Conservation (phyloP, 2,113 vertebrate genomes). For the Struthidea cinerea region DNA sequence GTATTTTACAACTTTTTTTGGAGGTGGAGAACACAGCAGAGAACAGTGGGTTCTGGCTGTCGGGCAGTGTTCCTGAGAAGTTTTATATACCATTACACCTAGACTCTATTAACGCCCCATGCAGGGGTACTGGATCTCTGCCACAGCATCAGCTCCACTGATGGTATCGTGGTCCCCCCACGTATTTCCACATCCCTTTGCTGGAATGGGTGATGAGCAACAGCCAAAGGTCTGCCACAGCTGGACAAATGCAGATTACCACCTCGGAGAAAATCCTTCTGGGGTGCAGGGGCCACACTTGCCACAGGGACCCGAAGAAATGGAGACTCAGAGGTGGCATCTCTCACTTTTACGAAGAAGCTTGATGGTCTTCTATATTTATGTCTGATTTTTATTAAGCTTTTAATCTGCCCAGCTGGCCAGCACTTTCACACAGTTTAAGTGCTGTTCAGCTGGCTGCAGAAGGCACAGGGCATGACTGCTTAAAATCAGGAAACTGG, state of each 20-base stretch:
- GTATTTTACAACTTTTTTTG: background rate
- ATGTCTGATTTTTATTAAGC: background rate
- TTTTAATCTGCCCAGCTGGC: background rate
- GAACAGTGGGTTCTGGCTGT: background rate
- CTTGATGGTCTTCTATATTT: background rate
- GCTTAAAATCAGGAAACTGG: background rate
- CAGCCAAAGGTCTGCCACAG: background rate
- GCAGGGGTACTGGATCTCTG: fast-evolving
- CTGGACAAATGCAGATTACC: background rate
- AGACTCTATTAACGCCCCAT: fast-evolving
- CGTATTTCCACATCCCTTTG: background rate
- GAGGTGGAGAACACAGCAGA: fast-evolving
- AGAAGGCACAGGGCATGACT: background rate
- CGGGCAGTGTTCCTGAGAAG: background rate
- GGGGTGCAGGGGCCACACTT: fast-evolving
- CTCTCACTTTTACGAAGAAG: background rate
- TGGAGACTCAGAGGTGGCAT: background rate
- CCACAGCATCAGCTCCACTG: background rate
- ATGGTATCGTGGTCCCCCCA: fast-evolving
- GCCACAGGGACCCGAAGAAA: background rate
- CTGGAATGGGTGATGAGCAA: background rate
- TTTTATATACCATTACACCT: background rate
- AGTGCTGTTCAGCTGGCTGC: background rate
- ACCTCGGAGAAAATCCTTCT: fast-evolving
- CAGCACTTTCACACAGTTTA: background rate